These are phyloP conservation scores for Oxyruncus cristatus DNA, from an alignment of 2,113 vertebrate species.

Conservation along the genomic window DNA sequence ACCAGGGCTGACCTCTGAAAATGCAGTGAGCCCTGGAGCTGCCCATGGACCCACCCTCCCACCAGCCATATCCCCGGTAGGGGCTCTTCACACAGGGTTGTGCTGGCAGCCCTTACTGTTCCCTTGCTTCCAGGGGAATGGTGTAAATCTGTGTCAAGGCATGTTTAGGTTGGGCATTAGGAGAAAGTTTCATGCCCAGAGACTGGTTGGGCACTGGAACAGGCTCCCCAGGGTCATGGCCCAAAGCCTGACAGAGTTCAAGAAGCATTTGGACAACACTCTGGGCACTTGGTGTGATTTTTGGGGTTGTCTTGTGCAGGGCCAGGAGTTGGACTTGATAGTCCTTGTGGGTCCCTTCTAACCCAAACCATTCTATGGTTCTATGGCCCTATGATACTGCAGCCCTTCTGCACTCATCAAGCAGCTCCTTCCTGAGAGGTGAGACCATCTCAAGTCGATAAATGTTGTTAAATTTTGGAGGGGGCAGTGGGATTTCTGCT, in stretches of 20 bases:
- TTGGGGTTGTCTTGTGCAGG: neutral
- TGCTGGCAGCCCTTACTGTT: neutral
- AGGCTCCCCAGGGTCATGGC: neutral
- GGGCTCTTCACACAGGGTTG: fast-evolving
- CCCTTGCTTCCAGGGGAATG: neutral
- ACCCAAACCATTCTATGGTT: neutral
- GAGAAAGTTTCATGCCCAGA: neutral
- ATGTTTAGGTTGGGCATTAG: neutral
- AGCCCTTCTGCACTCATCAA: neutral
- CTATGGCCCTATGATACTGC: no score
- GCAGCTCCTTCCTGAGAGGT: neutral
- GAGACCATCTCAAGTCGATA: fast-evolving
- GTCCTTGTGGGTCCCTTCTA: neutral
- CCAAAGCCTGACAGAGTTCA: neutral
- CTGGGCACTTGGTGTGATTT: neutral
- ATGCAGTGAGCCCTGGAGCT: neutral
- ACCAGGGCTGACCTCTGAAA: neutral
- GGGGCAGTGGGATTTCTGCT: neutral
- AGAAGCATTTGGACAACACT: neutral
- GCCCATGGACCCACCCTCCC: neutral
- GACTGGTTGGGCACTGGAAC: neutral
- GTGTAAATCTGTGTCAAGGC: neutral
- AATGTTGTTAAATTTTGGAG: neutral
- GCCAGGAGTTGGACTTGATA: neutral
- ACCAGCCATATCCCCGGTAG: fast-evolving